These are phyloP conservation scores for Arenaria interpres DNA, from an alignment of 2,113 vertebrate species.

Conservation along the genomic window DNA sequence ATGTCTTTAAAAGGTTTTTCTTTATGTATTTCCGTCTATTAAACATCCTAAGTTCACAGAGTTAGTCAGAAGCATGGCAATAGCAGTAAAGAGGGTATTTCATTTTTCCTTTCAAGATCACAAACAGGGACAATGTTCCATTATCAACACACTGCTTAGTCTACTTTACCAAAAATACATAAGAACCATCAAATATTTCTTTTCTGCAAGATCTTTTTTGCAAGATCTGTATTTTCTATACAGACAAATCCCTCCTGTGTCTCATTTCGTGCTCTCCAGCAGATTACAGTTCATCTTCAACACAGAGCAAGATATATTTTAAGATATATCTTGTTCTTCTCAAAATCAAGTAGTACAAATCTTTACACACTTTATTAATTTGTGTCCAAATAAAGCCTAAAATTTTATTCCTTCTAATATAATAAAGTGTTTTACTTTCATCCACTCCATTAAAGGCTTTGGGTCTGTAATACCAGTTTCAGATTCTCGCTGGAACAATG, in stretches of 20 bases:
- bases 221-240: not conserved
- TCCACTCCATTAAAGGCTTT: not conserved
- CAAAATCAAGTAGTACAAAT: not conserved
- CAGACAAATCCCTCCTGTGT: not conserved
- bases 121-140: not conserved
- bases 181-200: not conserved
- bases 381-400: not conserved
- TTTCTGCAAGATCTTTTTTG: not conserved
- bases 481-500: not conserved
- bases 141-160: not conserved
- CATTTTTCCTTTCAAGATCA: constrained; percentile 7
- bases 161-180: not conserved
- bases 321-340: not conserved
- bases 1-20: not conserved
- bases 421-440: not conserved
- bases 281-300: not conserved
- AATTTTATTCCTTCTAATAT: not conserved
- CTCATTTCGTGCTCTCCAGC: not conserved
- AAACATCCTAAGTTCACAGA: not conserved
- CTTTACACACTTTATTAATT: not conserved
- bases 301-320: not conserved
- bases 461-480: not conserved
- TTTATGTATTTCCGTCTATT: not conserved
- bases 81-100: not conserved
- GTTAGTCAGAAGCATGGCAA: not conserved